Conservation (phyloP, 2,113 vertebrate species). For the Pollachius pollachius region DNA sequence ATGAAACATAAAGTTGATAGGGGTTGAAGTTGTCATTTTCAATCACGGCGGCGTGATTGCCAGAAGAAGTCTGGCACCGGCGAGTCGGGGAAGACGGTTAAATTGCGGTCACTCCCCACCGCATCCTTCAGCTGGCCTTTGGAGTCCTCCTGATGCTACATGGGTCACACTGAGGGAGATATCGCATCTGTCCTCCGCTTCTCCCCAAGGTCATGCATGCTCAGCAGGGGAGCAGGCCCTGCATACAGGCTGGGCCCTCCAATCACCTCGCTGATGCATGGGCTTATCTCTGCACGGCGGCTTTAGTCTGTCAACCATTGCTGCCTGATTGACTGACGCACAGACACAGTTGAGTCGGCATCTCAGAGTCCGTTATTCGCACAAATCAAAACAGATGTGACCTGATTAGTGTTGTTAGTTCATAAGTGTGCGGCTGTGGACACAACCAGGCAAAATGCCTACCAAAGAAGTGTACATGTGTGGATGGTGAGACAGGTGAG, state of each 20-base stretch:
- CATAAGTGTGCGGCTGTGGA: conserved; percentile 66
- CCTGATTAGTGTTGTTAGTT: no score
- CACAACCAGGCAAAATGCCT: conserved; percentile 65
- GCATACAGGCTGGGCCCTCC: conserved; percentile 18
- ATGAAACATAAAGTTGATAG: no score
- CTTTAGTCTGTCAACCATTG: not conserved
- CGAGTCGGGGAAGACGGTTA: no score
- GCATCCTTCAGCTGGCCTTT: conserved; percentile 9
- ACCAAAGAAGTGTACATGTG: conserved; percentile 52
- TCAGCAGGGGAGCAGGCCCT: conserved; percentile 7
- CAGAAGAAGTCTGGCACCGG: no score
- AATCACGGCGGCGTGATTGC: no score
- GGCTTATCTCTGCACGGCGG: not conserved
- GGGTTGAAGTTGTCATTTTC: not conserved
- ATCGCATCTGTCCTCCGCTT: conserved; percentile 15
- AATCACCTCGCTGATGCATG: not conserved
- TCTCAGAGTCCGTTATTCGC: conserved; percentile 62
- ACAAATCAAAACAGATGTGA: conserved; percentile 73
- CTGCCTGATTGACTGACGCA: not conserved
- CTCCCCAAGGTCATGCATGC: no score
- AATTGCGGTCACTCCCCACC: not conserved
- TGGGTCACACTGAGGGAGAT: not conserved
- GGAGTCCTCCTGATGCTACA: conserved; percentile 7
- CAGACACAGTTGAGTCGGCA: conserved; percentile 54
- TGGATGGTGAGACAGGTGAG: conserved; percentile 48